Evolutionary conservation across 2,113 vertebrate genomes (phyloP), one percentile per base, ranked within the genome.

Genomic region (Neomonachus schauinslandi): DNA sequence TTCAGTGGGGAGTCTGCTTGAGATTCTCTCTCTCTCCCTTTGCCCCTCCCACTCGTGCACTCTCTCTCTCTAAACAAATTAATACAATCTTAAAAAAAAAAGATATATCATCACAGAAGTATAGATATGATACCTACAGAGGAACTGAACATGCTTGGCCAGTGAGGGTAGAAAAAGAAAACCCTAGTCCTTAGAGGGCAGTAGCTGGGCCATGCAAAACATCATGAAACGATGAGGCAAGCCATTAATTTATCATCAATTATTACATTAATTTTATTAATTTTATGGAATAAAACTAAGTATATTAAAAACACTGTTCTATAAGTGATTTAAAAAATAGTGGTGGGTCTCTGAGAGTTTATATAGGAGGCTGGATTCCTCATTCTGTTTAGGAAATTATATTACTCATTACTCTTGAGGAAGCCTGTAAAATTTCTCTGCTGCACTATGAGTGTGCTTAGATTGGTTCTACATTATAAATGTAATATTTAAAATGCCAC

Each of bases 91-190:
- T 65, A 33, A 65, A 65, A 65, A 65, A 65, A 14, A 31, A 63
- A 79, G 93, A 93, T 97, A 96, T 82, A 26, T 18, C 49, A 63
- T 55, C 36, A 21, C 24, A 12, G 49, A 97, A 82, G 51, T 36
- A 26, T 1, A 28, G 11, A 4, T 26, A 14, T 1, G 36, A 5
- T 24, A 5, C 10, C n/a, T 10, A 1, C 3, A 26, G 57, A 82
- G 57, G 26, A 31, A 26, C 2, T 65, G 21, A 65, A 36, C 15
- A 21, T 21, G 31, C 0, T 19, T 26, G 11, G 63, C 63, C n/a
- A 46, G 7, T 33, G 14, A 67, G 24, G 19, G 16, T 7, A 31
- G 21, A 67, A 5, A 57, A 28, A 67, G 55, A 83, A 69, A 85
- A 79, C 51, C 4, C 5, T 6, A 7, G 19, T 49, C 12, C 31